Conservation (phyloP, 2,113 vertebrate species). For the Mormyrus iriodes region DNA sequence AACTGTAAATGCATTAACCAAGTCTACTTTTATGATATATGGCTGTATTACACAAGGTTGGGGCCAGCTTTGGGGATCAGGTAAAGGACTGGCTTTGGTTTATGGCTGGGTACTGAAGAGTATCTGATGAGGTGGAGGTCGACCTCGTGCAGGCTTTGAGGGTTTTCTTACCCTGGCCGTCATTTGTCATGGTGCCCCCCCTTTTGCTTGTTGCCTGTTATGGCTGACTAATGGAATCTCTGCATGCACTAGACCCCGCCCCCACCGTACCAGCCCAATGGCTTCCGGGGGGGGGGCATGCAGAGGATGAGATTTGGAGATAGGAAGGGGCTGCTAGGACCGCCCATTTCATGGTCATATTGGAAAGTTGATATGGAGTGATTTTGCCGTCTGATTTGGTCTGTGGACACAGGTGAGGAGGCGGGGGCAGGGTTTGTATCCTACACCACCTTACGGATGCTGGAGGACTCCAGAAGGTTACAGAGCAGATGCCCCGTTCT, state of each 20-base stretch:
- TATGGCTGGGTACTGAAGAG: neutral
- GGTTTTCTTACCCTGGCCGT: neutral
- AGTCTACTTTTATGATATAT: neutral
- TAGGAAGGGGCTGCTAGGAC: neutral
- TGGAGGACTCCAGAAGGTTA: no score
- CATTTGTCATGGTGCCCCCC: neutral
- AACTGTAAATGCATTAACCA: neutral
- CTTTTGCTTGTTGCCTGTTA: neutral
- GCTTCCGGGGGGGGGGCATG: neutral
- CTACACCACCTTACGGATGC: no score
- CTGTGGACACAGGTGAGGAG: no score
- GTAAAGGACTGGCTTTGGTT: neutral
- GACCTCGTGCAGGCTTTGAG: neutral
- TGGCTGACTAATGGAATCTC: neutral
- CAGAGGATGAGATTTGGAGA: neutral
- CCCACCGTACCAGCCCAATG: neutral
- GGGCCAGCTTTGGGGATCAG: neutral
- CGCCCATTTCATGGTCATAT: neutral
- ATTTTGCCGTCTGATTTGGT: neutral
- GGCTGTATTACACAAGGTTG: neutral
- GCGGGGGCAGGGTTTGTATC: no score
- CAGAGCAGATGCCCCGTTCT: neutral
- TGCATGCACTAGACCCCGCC: neutral
- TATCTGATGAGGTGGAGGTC: neutral
- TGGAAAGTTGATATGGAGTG: neutral